Percentiles rank a stretch among this genome's conserved stretches.
Evolutionary conservation across 2,797 vertebrate genomes (phyloP).

Genomic region (Halcyon leucocephala): DNA sequence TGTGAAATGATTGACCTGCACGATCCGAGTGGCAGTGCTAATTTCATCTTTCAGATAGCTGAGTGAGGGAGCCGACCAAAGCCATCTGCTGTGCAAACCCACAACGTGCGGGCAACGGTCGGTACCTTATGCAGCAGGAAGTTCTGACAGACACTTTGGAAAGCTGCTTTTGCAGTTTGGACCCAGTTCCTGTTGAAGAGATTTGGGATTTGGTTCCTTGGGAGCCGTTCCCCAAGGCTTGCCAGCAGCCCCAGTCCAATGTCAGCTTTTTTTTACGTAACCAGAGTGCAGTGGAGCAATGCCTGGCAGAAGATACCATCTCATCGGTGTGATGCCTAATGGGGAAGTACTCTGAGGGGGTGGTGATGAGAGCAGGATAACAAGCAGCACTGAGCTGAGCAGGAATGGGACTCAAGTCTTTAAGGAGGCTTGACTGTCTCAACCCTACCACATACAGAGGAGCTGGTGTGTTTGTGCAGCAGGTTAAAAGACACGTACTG

Average conservation of each 20-base stretch:
- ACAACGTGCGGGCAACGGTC: fast-evolving
- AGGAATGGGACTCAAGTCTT: not conserved
- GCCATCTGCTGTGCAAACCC: not conserved
- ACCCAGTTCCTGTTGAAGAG: not conserved
- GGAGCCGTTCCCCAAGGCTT: not conserved
- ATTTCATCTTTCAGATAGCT: not conserved
- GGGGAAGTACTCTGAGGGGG: not conserved
- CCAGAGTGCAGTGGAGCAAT: not conserved
- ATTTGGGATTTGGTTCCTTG: not conserved
- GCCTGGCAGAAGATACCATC: not conserved
- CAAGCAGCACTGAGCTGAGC: not conserved
- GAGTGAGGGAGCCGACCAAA: not conserved
- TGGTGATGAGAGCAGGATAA: not conserved
- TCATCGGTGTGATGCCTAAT: fast-evolving
- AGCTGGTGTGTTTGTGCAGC: not conserved
- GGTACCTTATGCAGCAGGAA: not conserved
- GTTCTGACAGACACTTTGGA: not conserved
- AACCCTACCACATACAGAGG: not conserved
- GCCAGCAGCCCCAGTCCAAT: not conserved
- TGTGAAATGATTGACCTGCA: not conserved
- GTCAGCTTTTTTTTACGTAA: not conserved
- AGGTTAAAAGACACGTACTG: fast-evolving
- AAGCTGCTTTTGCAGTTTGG: not conserved
- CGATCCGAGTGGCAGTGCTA: not conserved
- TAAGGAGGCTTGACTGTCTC: not conserved